Conservation (phyloP, 2,797 vertebrate genomes). For the Eleutherodactylus coqui region DNA sequence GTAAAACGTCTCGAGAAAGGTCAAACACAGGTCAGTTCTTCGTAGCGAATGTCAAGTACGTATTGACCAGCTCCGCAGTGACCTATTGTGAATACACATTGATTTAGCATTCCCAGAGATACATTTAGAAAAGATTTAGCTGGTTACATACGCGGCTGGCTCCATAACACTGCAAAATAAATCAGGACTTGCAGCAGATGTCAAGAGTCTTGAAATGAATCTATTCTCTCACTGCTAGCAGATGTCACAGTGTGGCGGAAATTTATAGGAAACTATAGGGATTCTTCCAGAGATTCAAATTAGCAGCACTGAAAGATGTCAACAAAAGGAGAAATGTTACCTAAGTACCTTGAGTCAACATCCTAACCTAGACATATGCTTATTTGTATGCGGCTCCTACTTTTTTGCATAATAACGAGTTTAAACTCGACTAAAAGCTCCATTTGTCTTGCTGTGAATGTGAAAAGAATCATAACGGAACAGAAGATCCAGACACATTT, state of each 20-base stretch:
- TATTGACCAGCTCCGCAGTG: neutral
- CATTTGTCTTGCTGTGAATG: conserved; percentile 60
- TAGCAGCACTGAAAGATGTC: conserved; percentile 63
- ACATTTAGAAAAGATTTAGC: conserved; percentile 51
- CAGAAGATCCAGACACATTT: conserved; percentile 49
- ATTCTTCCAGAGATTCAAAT: conserved; percentile 63
- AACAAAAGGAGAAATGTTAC: conserved; percentile 55
- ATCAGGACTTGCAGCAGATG: conserved; percentile 62
- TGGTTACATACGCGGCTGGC: conserved; percentile 51
- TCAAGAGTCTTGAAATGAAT: conserved; percentile 66
- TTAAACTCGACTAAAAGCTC: conserved; percentile 53
- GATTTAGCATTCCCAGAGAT: conserved; percentile 42
- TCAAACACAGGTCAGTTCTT: neutral
- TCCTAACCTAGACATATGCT: conserved; percentile 50
- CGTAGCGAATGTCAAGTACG: neutral
- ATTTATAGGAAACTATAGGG: conserved; percentile 58
- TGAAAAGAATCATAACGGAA: conserved; percentile 52
- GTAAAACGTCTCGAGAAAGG: neutral
- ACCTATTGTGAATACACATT: conserved; percentile 4
- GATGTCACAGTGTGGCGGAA: conserved; percentile 64
- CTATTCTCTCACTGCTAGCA: conserved; percentile 65
- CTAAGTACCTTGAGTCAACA: conserved; percentile 42
- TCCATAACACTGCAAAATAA: conserved; percentile 59
- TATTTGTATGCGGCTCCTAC: conserved; percentile 46
- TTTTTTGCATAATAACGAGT: conserved; percentile 57